Base-by-base conservation (phyloP, 2,797 vertebrate species). In the Acanthopagrus latus region DNA sequence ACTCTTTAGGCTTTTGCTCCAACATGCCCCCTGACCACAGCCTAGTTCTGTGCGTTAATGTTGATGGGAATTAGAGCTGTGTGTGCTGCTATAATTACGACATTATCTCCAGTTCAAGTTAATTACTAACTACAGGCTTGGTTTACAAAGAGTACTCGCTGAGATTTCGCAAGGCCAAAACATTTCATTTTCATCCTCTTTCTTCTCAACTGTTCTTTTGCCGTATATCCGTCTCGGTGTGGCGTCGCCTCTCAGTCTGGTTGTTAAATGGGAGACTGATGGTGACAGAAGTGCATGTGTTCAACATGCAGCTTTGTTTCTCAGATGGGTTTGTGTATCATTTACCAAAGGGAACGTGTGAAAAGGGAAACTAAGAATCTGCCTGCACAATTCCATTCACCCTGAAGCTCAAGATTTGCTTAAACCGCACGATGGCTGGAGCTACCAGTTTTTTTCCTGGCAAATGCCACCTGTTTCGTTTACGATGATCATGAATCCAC, bases 71-170 rank as follows among this genome's bases (percentile, higher is more conserved):
- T 89, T 76, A 60, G 68, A 85, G 73, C 16, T 55, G 64, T 76
- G 79, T 77, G 50, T 64, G 25, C 69, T 74, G 41, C 87, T 89
- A 81, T 89, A 91, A 91, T 92, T 90, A 90, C 57, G 9, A 81
- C 82, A 89, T 91, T 86, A 88, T 91, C 83, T 91, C 58, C 78
- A 81, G 82, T 90, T 93, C 51, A 82, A 88, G 87, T 94, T 93
- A 92, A 94, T 93, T 92, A 90, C 90, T 88, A 87, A 89, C 88
- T 82, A 80, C 82, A 86, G 71, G 66, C 78, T 65, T 48, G 64
- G 70, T 78, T 86, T 90, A 63, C 82, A 78, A 84, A 74, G 74
- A 82, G 64, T 51, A 38, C 65, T 74, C 25, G 1, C 21, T 18
- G 74, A 79, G 69, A 83, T 85, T 85, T 88, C n/a, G 33, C 64